Evolutionary conservation across 1,140 invertebrate species (phyloP).

Genomic region (Mactra quadrangularis): DNA sequence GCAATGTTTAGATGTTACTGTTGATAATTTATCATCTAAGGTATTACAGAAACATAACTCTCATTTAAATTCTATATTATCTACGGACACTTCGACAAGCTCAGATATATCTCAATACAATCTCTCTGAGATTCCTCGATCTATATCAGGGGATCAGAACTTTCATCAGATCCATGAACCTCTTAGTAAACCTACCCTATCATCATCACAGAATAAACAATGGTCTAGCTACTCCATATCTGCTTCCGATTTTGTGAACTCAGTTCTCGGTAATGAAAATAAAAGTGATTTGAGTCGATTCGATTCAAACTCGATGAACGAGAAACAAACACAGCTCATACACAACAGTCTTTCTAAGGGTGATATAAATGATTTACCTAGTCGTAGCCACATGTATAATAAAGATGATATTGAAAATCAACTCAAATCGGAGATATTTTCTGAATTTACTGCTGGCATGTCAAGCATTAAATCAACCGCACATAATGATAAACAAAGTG

Average conservation of each 20-base stretch:
- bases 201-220: background rate
- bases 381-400: background rate
- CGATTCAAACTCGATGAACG: background rate
- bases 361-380: background rate
- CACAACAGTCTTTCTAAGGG: conserved; percentile 25
- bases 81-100: background rate
- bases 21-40: background rate
- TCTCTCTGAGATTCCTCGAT: background rate
- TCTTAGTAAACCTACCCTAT: no score
- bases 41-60: conserved; percentile 5
- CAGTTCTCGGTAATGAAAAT: background rate
- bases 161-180: conserved; percentile 1
- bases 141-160: conserved; percentile 2
- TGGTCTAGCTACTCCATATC: conserved; percentile 30
- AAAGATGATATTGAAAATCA: conserved; percentile 53
- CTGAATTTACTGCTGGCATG: conserved; percentile 1
- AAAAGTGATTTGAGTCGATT: background rate
- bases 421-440: conserved; percentile 19
- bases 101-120: background rate
- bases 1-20: background rate
- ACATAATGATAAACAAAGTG: background rate
- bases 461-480: conserved; percentile 12
- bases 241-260: conserved; percentile 10
- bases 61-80: conserved; percentile 18
- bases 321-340: background rate